Evolutionary conservation across 2,797 vertebrate species (phyloP).

Genomic region (Kryptopterus vitreolus): DNA sequence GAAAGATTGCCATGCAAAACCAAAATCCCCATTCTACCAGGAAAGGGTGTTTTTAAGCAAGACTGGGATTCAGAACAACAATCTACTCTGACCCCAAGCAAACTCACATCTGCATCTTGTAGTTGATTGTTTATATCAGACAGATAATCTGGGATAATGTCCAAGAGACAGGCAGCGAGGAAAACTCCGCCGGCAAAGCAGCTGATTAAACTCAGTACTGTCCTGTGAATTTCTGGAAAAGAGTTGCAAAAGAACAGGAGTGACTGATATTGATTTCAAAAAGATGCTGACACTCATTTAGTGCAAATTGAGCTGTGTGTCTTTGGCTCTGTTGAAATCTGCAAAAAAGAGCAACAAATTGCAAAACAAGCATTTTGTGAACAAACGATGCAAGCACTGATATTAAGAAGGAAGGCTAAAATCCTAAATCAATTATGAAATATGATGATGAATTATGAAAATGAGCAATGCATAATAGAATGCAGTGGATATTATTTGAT

Average conservation of each 20-base stretch:
- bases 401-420: neutral
- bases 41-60: neutral
- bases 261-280: neutral
- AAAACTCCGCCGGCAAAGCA: constrained; percentile 87
- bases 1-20: neutral
- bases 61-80: neutral
- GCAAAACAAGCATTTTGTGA: neutral
- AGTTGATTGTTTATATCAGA: constrained; percentile 76
- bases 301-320: neutral
- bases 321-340: neutral
- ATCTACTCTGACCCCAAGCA: too few species aligned
- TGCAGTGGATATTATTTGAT: neutral
- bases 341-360: too few species aligned
- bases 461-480: neutral
- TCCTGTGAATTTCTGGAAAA: constrained; percentile 70
- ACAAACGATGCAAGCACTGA: neutral
- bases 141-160: constrained; percentile 88
- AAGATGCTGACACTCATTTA: neutral
- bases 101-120: constrained; percentile 65
- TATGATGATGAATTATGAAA: neutral
- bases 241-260: neutral
- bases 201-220: constrained; percentile 82
- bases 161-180: constrained; percentile 85
- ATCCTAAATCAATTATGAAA: neutral
- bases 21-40: neutral